A percentile compares a stretch with the other conserved stretches of the same genome.
These are phyloP conservation scores for Epinotia demarniana DNA, from an alignment of 2,888 invertebrate genomes.

Conservation along the genomic window DNA sequence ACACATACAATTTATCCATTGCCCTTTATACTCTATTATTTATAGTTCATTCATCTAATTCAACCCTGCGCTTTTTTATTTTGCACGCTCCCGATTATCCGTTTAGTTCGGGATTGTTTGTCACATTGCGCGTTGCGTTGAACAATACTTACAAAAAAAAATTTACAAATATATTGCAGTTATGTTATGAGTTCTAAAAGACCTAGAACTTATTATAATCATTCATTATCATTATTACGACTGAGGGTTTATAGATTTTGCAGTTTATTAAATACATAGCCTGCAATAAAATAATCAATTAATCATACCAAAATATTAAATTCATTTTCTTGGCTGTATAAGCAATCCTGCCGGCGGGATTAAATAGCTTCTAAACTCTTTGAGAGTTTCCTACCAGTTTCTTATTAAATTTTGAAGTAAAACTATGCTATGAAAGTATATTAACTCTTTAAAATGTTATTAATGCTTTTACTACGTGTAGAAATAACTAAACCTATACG, in stretches of 20 bases:
- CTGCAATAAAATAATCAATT: not conserved
- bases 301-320: not conserved
- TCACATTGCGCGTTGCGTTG: slow-evolving; percentile 20
- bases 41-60: slow-evolving; percentile 67
- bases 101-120: slow-evolving; percentile 60
- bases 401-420: slow-evolving; percentile 2
- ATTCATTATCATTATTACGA: too few relatives aligned
- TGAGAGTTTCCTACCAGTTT: not conserved
- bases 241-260: too few relatives aligned
- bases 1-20: slow-evolving; percentile 76
- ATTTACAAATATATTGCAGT: too few relatives aligned
- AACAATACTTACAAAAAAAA: not conserved
- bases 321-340: slow-evolving; percentile 11
- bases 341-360: not conserved
- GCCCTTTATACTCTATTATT: slow-evolving; percentile 79
- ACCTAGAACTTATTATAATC: too few relatives aligned
- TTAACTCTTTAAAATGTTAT: not conserved
- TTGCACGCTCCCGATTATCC: slow-evolving; percentile 63
- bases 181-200: too few relatives aligned
- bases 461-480: not conserved
- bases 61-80: slow-evolving; percentile 65
- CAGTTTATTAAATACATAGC: not conserved
- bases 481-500: not conserved
- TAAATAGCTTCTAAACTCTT: not conserved
- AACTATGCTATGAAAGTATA: not conserved